Evolutionary conservation across 2,797 vertebrate genomes (phyloP).

Genomic region (Echeneis naucrates): DNA sequence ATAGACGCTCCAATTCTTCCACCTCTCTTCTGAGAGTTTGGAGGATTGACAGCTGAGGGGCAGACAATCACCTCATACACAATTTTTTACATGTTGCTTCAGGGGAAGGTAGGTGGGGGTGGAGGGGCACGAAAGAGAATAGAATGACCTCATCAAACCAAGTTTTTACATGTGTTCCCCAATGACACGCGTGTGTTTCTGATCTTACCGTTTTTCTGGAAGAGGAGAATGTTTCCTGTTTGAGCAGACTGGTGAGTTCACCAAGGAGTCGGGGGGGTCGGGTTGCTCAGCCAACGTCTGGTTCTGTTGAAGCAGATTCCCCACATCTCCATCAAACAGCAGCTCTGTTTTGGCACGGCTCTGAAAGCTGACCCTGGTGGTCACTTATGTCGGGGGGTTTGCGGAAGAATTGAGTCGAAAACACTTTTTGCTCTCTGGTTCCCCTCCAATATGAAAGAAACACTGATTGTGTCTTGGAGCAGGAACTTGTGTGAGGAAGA

Average conservation of each 20-base stretch:
- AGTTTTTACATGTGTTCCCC: constrained; percentile 70
- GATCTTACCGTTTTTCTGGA: constrained; percentile 70
- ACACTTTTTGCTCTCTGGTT: constrained; percentile 16
- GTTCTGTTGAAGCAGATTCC: constrained; percentile 81
- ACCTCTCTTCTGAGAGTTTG: constrained; percentile 23
- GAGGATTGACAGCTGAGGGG: constrained; percentile 44
- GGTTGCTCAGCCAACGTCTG: constrained; percentile 78
- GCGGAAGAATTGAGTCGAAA: constrained; percentile 37
- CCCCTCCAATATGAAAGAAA: constrained; percentile 18
- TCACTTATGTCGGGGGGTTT: constrained; percentile 63
- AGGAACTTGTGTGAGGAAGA: not conserved
- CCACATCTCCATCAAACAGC: constrained; percentile 79
- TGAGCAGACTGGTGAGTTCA: constrained; percentile 78
- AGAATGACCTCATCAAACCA: constrained; percentile 69
- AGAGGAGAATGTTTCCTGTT: constrained; percentile 78
- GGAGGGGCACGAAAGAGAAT: constrained; percentile 27
- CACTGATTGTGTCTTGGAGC: not conserved
- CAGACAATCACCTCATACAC: constrained; percentile 47
- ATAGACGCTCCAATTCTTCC: not conserved
- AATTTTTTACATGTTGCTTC: constrained; percentile 55
- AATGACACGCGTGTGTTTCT: constrained; percentile 76
- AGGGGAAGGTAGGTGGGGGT: constrained; percentile 14
- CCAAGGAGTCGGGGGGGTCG: constrained; percentile 77
- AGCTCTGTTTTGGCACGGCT: constrained; percentile 73
- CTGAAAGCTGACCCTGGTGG: constrained; percentile 78